Evolutionary conservation across 23 tunicate genomes (phyloP), one percentile per base, ranked within the genome.

Genomic region (Phallusia fumigata): DNA sequence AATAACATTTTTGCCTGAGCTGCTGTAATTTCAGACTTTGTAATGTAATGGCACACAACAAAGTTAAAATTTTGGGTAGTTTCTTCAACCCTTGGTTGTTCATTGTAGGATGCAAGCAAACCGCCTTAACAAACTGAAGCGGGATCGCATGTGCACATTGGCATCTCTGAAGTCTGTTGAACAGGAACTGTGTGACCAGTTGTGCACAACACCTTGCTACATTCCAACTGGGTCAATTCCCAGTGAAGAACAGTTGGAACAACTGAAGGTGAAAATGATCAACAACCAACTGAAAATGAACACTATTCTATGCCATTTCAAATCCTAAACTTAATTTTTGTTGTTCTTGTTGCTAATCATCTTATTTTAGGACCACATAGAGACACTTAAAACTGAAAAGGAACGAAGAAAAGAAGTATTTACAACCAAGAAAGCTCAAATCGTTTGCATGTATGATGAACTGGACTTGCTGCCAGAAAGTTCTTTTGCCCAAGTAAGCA

Each of bases 181-280:
- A 69, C 90, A 93, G 35, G 84, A 88, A 34, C 72, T 88, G 32
- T 93, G 98, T 65, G 98, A 93, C 51, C 98, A 93, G 52, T 72
- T 93, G 78, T 88, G 90, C 64, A 45, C 93, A 26, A 93, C 92
- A 16, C 98, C 98, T 33, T 88, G 87, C 33, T 93, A 93, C 76
- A 81, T 93, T 28, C 85, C 90, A 51, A 36, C 86, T 13, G 87
- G 91, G 3, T 30, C 87, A 11, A 88, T 93, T 28, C 98, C 98
- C 31, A 81, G 94, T 74, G 81, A 88, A 30, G 85, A 93, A 30
- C 93, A 88, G 77, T 45, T 93, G 49, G 35, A 81, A 36, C 89
- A 85, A 51, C 51, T 93, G 0, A 36, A 74, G 84, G 98, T 93
- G 65, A 8, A 65, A 28, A 31, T 22, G 58, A 33, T 64, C 35